Base-by-base conservation (phyloP, 2,797 vertebrate species). In the Acanthurus tractus region DNA sequence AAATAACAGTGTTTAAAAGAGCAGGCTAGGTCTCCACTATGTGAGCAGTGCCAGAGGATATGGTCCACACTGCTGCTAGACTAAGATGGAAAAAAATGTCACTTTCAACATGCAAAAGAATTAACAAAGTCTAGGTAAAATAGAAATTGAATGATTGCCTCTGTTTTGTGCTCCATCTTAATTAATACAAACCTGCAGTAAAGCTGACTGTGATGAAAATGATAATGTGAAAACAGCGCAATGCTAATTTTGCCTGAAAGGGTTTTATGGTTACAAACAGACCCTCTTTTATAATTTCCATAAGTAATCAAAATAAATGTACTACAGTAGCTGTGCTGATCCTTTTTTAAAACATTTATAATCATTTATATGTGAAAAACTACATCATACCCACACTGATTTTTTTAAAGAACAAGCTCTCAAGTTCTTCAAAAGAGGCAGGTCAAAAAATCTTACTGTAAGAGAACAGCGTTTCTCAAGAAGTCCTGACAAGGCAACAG, bases 31-130 rank as follows among this genome's bases (percentile, higher is more conserved):
- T 56, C 71, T 64, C 62, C 63, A 63, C 70, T 64, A 68, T 84
- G 67, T 83, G 74, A 91, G 79, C 81, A 34, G 78, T 83, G 92
- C 83, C 91, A 94, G 90, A 92, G 90, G 91, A 92, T 90, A 92
- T 83, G 79, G 78, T 81, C 48, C 81, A 71, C 84, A 76, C 73
- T 50, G 46, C 81, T 62, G 70, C 70, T 72, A 58, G 81, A 63
- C 73, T 49, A n/a, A 29, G n/a, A 42, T 74, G 50, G 65, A 58
- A 67, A 80, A 70, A 18, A 42, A 61, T 48, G 81, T 74, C 75
- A 66, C 23, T 44, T 58, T 56, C 63, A 71, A 63, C 52, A 74
- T 20, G 17, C 50, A 69, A 72, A 34, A 66, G 18, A 70, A 73
- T 11, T 18, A 29, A 8, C 3, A 12, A 6, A 22, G 10, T 59